A percentile compares a stretch with the other conserved stretches of the same genome.
Evolutionary conservation across 2,888 invertebrate genomes (phyloP).

Genomic region (Pseudococcus jackbeardsleyi): DNA sequence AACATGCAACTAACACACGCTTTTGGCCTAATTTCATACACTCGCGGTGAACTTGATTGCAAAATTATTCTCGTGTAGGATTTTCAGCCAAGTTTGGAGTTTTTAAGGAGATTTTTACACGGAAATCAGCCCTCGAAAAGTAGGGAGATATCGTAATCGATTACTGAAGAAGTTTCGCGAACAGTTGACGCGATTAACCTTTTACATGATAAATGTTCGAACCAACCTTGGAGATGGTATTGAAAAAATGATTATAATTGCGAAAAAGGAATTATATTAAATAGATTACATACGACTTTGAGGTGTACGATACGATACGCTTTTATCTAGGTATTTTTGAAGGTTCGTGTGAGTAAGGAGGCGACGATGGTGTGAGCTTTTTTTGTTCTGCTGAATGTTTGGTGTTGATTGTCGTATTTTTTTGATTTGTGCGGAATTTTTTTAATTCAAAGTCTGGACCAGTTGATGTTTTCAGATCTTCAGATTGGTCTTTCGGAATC

Average conservation of each 20-base stretch:
- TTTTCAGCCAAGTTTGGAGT: neutral
- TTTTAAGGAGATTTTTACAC: conserved; percentile 27
- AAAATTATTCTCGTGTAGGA: conserved; percentile 15
- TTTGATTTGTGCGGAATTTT: neutral
- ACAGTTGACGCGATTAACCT: neutral
- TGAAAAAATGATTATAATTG: conserved; percentile 13
- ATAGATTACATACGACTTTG: neutral
- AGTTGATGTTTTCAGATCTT: neutral
- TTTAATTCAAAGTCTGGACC: neutral
- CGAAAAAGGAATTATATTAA: neutral
- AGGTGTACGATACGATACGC: neutral
- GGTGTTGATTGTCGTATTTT: no score
- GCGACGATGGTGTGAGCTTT: neutral
- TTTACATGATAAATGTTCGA: conserved; percentile 17
- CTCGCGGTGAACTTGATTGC: neutral
- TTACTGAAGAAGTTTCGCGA: neutral
- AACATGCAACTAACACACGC: conserved; percentile 60
- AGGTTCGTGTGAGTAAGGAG: neutral
- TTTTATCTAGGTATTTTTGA: neutral
- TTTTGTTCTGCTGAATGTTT: no score
- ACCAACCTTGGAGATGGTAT: conserved; percentile 24
- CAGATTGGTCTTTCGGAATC: conserved; percentile 1
- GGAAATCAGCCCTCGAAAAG: neutral
- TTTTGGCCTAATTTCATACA: conserved; percentile 60
- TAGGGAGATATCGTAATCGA: neutral